These are phyloP conservation scores for Cyprinus carpio DNA, from an alignment of 2,113 vertebrate genomes.

Conservation along the genomic window DNA sequence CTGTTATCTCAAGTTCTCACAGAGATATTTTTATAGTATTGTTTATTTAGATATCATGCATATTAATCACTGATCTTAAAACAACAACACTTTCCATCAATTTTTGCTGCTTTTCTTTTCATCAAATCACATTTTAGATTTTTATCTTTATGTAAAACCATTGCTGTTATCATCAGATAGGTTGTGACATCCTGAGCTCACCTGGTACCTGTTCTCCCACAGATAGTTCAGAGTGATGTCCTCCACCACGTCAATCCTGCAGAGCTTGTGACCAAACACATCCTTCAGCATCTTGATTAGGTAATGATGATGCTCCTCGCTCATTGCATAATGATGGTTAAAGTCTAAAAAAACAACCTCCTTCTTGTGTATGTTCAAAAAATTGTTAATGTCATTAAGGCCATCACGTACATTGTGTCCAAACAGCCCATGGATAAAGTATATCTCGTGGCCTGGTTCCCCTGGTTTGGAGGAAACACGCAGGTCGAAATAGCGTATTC, in stretches of 20 bases:
- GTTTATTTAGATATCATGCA: no score
- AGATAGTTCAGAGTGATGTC: conserved; percentile 83
- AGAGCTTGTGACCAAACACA: conserved; percentile 88
- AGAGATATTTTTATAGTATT: background rate
- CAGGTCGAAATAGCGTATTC: conserved; percentile 97
- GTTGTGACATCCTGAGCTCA: conserved; percentile 56
- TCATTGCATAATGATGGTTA: conserved; percentile 98
- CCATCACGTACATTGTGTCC: conserved; percentile 91
- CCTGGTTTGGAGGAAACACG: conserved; percentile 95
- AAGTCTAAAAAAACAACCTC: conserved; percentile 94
- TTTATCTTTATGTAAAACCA: no score
- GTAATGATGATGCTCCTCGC: conserved; percentile 83
- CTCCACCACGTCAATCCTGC: conserved; percentile 80
- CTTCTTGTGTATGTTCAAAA: conserved; percentile 81
- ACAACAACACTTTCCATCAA: no score
- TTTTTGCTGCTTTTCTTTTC: no score
- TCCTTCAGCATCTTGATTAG: conserved; percentile 83
- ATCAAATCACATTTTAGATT: no score
- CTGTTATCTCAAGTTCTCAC: background rate
- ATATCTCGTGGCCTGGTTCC: conserved; percentile 84
- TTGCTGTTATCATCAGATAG: background rate
- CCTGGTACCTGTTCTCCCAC: conserved; percentile 90
- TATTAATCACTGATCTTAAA: no score
- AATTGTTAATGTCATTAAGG: conserved; percentile 85
- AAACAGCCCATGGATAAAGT: conserved; percentile 96